Conservation (phyloP, 2,888 invertebrate species). For the Metellina segmentata region DNA sequence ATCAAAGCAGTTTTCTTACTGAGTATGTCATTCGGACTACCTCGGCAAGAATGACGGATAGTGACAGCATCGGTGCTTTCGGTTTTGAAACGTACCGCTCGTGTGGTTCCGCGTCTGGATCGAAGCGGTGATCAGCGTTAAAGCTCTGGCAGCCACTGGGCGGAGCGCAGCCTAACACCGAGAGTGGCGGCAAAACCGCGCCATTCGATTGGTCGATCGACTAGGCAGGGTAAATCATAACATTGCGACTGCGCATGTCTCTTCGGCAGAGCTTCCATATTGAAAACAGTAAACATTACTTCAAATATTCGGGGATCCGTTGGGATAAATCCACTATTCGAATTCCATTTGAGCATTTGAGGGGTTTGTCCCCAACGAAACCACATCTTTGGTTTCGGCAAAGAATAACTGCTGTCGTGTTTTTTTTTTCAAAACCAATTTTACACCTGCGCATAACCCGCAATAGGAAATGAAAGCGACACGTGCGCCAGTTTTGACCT, state of each 20-base stretch:
- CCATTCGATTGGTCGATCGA: conserved; percentile 58
- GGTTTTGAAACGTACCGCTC: conserved; percentile 18
- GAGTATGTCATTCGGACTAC: conserved; percentile 14
- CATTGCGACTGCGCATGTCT: conserved; percentile 64
- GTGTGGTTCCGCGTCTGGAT: neutral
- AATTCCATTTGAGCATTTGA: neutral
- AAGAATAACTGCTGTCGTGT: neutral
- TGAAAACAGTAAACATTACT: conserved; percentile 71
- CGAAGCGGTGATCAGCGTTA: conserved; percentile 5
- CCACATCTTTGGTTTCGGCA: neutral
- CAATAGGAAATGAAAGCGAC: conserved; percentile 59
- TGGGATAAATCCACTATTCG: neutral
- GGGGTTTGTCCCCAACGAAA: neutral
- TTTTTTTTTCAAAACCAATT: neutral
- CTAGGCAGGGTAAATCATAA: conserved; percentile 59
- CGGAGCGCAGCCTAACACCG: conserved; percentile 65
- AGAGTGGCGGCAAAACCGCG: conserved; percentile 69
- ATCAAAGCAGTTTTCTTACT: conserved; percentile 23
- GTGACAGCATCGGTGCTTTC: conserved; percentile 34
- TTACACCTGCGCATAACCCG: conserved; percentile 57
- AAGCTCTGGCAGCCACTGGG: conserved; percentile 15
- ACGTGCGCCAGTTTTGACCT: conserved; percentile 74
- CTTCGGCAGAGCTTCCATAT: conserved; percentile 27
- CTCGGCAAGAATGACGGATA: conserved; percentile 19
- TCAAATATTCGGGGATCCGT: neutral